Conservation (phyloP, 1,140 invertebrate species). For the Diorhabda elongata region DNA sequence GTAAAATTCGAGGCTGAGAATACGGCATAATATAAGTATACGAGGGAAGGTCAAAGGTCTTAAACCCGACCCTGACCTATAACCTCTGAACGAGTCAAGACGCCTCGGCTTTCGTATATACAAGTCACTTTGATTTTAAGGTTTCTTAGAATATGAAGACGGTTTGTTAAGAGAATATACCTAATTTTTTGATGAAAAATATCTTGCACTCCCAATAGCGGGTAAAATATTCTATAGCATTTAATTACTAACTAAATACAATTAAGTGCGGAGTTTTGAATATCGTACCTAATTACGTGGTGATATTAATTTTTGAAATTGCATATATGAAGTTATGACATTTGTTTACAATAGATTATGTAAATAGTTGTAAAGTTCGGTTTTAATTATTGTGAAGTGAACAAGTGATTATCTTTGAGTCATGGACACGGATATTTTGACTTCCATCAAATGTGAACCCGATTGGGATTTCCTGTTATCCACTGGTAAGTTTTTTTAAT, state of each 20-base stretch:
- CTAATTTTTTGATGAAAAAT: too few species aligned
- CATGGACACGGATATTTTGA: not conserved
- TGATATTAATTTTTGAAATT: too few species aligned
- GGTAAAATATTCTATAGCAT: too few species aligned
- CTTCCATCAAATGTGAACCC: constrained; percentile 8
- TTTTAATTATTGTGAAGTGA: too few species aligned
- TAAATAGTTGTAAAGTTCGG: too few species aligned
- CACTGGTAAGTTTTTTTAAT: not conserved
- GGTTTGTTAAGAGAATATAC: not conserved
- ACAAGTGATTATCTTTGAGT: too few species aligned
- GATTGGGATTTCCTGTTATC: constrained; percentile 9
- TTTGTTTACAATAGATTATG: too few species aligned
- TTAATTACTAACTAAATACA: too few species aligned
- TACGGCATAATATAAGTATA: constrained; percentile 7
- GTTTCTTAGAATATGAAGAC: not conserved
- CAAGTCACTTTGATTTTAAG: constrained; percentile 10
- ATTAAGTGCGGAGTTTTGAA: too few species aligned
- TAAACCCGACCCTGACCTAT: constrained; percentile 18
- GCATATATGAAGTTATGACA: too few species aligned
- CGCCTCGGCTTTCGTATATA: constrained; percentile 19
- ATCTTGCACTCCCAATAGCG: too few species aligned
- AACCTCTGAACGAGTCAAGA: constrained; percentile 12
- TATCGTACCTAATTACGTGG: too few species aligned
- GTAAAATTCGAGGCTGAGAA: constrained; percentile 16
- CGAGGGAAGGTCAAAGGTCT: constrained; percentile 21